Base-by-base conservation (phyloP, 1,140 invertebrate species). In the Zaprionus tsacasi region DNA sequence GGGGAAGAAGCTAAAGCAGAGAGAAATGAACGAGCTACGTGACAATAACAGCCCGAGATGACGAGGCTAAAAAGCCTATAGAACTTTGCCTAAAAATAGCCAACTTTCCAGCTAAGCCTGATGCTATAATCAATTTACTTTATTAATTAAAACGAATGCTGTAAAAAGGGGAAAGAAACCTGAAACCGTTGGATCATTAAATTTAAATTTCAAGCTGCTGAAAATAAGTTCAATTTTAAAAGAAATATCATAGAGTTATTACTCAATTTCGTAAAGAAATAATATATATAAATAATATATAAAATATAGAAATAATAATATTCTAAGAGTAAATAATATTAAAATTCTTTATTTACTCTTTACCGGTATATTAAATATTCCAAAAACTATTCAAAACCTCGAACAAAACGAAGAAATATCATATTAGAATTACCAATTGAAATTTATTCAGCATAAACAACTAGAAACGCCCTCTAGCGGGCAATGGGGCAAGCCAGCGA, bases 11-110 rank as follows among this genome's bases (percentile, higher is more conserved):
- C 40, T 11, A 27, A 21, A 45, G 33, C 30, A 65, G 66, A 72
- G 70, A 73, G 73, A 76, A 76, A 76, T 76, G 70, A 63, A 72
- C 48, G 52, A 54, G 38, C 52, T 73, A 76, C 73, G 73, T 76
- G 73, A 70, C 73, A 76, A 71, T 75, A 60, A 63, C 72, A 70
- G 21, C 11, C 10, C 5, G 48, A 45, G n/a, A 60, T 50, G 21
- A 33, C 54, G 6, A 48, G 25, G 72, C 27, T 60, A 30, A 52
- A 52, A 72, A 27, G 15, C 27, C 36, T 5, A 60, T 7, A 43
- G 15, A 21, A 57, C 54, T 66, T 35, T 66, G 40, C 2, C 27
- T 10, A 66, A 43, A 8, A 21, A 59, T 54, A 43, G 45, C 17
- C 36, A 43, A 64, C 21, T 68, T 60, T 43, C 15, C 6, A 6